Evolutionary conservation across 2,113 vertebrate genomes (phyloP), one percentile per base, ranked within the genome.

Genomic region (Zapornia atra): DNA sequence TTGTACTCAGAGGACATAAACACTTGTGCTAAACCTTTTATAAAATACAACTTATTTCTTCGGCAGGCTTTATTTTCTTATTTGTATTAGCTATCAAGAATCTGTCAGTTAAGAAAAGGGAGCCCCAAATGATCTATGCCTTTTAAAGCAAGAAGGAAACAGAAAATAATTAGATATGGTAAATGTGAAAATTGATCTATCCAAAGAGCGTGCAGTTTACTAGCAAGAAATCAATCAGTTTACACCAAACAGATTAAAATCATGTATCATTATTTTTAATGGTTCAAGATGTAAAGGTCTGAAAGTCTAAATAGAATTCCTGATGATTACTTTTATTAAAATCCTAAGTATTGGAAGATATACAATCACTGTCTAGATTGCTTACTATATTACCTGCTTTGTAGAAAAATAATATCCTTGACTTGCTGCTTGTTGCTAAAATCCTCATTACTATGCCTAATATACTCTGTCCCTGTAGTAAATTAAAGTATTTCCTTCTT

Each of bases 201-300:
- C 88, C 95, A 87, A 95, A 92, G 92, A 97, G 76, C 96, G 79
- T 97, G 95, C 88, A 86, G 85, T 97, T 96, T 98, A 97, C 93
- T 96, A 97, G 90, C 80, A 94, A 94, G 88, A 96, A 97, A 98
- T 98, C 87, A 97, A 97, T 98, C 92, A 71, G 65, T 96, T 97
- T 97, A 96, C 93, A 97, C 94, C 92, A 94, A 95, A 88, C 64
- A 97, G 96, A 97, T 98, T 98, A 98, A 97, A 98, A 97, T 92
- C 16, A 65, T 97, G 91, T 92, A 87, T 97, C 97, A 97, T 96
- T 97, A 96, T 97, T 98, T 97, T 96, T 98, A 97, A 97, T 97
- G 92, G 85, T 80, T 97, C 73, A 88, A 78, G 73, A 92, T 95
- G 29, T 92, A 96, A 97, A 97, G 75, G 53, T 91, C 83, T 97